Conservation (phyloP, 2,113 vertebrate genomes). For the Nerophis lumbriciformis region DNA sequence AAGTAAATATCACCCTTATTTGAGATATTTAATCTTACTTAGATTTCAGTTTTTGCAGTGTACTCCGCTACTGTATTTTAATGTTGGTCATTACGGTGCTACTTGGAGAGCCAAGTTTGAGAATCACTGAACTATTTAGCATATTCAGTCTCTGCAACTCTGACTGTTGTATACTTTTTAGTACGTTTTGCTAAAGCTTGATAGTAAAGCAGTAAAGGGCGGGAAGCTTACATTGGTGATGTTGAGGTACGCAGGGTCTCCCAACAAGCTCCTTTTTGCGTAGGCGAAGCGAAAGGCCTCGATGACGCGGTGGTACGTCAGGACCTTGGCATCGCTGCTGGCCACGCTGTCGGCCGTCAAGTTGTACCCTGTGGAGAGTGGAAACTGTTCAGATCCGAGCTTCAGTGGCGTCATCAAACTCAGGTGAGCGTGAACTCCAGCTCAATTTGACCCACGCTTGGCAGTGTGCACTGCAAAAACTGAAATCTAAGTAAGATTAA, state of each 20-base stretch:
- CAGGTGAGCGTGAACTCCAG: constrained; percentile 2
- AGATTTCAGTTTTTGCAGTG: no score
- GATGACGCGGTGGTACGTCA: constrained; percentile 89
- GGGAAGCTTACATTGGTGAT: constrained; percentile 73
- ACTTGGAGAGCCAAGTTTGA: no score
- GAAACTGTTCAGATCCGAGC: not conserved
- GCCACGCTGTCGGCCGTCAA: constrained; percentile 74
- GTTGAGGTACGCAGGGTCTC: constrained; percentile 80
- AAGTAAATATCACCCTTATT: no score
- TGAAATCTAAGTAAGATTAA: no score
- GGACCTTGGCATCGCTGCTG: constrained; percentile 67
- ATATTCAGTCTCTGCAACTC: no score
- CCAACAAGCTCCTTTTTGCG: constrained; percentile 85
- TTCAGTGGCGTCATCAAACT: not conserved
- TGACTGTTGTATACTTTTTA: no score
- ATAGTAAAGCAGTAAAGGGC: not conserved
- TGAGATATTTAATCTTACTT: no score
- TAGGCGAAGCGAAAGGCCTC: constrained; percentile 93
- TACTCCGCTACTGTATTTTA: no score
- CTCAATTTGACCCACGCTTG: constrained; percentile 1
- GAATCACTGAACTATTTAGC: no score
- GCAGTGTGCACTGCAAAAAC: no score
- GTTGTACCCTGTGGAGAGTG: constrained; percentile 77
- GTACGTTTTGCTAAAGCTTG: not conserved
- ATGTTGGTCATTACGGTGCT: no score